phyloP scores from a whole-genome alignment of 2,113 vertebrate genomes.

The Nycticorax nycticorax region DNA sequence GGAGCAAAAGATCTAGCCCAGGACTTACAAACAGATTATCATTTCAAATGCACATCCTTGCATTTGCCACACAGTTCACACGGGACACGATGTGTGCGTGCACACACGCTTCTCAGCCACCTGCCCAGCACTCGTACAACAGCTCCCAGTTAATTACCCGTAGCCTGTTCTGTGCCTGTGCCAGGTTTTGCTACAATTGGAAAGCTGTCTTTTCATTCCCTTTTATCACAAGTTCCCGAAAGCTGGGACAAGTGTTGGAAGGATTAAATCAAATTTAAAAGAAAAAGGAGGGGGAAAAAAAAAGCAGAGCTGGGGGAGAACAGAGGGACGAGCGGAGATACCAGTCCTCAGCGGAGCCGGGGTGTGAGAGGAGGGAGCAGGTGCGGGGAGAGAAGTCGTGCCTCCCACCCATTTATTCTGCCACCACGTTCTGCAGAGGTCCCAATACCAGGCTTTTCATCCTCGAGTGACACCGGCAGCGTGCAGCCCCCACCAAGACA shows the following conservation, averaged over 20 bases:
- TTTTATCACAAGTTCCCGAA: slow-evolving; percentile 41
- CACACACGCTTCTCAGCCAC: background rate
- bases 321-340: background rate
- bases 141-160: slow-evolving; percentile 4
- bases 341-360: background rate
- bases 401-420: slow-evolving; percentile 21
- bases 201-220: slow-evolving; percentile 31
- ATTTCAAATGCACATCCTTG: background rate
- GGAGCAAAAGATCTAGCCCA: background rate
- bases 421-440: background rate
- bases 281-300: background rate
- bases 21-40: background rate
- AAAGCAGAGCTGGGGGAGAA: background rate
- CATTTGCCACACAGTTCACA: background rate
- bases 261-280: slow-evolving; percentile 46
- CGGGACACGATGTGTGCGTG: background rate
- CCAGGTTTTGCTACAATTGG: slow-evolving; percentile 1
- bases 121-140: background rate
- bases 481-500: background rate
- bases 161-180: background rate
- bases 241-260: slow-evolving; percentile 52
- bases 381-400: background rate
- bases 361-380: slow-evolving; percentile 54
- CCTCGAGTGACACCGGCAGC: slow-evolving; percentile 30
- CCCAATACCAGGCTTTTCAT: slow-evolving; percentile 50